Evolutionary conservation across 2,113 vertebrate species (phyloP), one percentile per base, ranked within the genome.

Genomic region (Xerus inauris): DNA sequence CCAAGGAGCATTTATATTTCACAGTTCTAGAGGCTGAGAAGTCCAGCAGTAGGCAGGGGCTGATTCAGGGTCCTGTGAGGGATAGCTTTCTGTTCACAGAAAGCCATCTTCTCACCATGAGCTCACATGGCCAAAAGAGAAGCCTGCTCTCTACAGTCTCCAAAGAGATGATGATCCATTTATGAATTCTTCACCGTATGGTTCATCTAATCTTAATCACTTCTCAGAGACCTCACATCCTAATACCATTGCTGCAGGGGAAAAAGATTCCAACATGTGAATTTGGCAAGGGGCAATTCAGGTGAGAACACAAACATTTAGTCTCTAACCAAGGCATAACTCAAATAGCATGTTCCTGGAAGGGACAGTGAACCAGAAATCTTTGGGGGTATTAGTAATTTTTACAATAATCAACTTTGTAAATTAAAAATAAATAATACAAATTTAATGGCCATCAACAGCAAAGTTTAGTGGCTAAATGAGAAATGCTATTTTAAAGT

Each of bases 21-120:
- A 79, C 10, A 76, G 20, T 54, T 71, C n/a, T 51, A 26, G 8
- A 22, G 49, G 2, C 1, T 17, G 13, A 30, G 17, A 47, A 79
- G 14, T 51, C 6, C 16, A 69, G 51, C 5, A n/a, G 30, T 9
- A 45, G 30, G 2, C 17, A 38, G 45, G 11, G 19, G 1, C 20
- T 40, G 26, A 35, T 17, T 87, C 30, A n/a, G 17, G 11, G 20
- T 49, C 32, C 51, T 30, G 8, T 40, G 40, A 88, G 9, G 42
- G 32, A 7, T 5, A 17, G 6, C 14, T 8, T 73, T 5, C 9
- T 64, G 10, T 81, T n/a, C 24, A 57, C 0, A 38, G 19, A 47
- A 20, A n/a, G 20, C 0, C 3, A 30, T 12, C 26, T 54, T 51
- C 6, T 62, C 42, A n/a, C 8, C 16, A 1, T 28, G 3, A 42